These are phyloP conservation scores for Alfaro cultratus DNA, from an alignment of 2,797 vertebrate species.

Conservation along the genomic window DNA sequence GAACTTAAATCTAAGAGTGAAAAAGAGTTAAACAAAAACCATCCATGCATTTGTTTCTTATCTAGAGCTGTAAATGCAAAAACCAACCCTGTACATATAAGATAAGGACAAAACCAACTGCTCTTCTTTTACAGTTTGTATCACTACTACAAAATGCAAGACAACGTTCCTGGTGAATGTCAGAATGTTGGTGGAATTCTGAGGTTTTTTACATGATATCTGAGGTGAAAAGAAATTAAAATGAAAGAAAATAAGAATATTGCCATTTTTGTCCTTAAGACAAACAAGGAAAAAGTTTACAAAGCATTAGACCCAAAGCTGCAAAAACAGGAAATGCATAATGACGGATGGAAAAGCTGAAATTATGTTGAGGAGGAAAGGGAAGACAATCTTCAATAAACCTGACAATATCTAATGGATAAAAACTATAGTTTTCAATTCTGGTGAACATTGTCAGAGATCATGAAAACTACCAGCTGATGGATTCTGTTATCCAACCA, in stretches of 20 bases:
- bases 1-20: slow-evolving; percentile 28
- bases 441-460: neutral
- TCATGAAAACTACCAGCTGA: neutral
- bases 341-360: neutral
- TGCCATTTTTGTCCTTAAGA: neutral
- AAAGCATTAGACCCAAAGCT: neutral
- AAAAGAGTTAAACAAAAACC: slow-evolving; percentile 9
- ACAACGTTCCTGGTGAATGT: neutral
- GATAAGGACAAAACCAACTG: neutral
- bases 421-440: neutral
- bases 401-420: neutral
- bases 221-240: neutral
- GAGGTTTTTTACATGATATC: neutral
- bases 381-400: neutral
- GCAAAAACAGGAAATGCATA: neutral
- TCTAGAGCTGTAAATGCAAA: slow-evolving; percentile 24
- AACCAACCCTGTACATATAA: slow-evolving; percentile 2
- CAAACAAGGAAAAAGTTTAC: neutral
- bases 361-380: neutral
- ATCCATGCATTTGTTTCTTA: slow-evolving; percentile 32
- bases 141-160: neutral
- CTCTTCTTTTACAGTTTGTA: neutral
- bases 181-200: neutral
- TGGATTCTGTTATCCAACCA: neutral
- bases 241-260: neutral